A percentile compares a stretch with the other conserved stretches of the same genome.
These are phyloP conservation scores for Bubalus kerabau DNA, from an alignment of 2,113 vertebrate genomes.

Conservation along the genomic window DNA sequence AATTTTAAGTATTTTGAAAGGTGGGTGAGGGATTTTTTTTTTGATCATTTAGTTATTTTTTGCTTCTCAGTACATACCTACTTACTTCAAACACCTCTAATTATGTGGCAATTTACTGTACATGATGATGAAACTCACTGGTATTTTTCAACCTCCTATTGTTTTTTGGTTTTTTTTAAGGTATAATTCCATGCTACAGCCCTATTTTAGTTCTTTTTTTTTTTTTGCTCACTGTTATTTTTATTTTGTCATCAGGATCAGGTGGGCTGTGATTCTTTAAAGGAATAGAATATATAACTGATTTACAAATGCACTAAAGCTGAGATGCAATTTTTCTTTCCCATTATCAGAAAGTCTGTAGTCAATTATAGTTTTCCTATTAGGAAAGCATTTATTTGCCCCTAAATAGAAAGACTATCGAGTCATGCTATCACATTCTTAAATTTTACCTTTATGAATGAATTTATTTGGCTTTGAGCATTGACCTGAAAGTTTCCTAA, in stretches of 20 bases:
- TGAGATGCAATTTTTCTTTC: background rate
- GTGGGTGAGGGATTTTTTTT: background rate
- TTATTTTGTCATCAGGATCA: background rate
- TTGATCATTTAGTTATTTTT: background rate
- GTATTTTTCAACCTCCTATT: background rate
- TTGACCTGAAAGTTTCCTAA: background rate
- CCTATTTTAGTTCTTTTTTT: background rate
- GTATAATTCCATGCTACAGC: background rate
- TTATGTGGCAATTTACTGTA: background rate
- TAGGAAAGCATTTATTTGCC: background rate
- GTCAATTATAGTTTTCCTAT: background rate
- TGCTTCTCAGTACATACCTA: background rate
- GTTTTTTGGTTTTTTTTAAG: background rate
- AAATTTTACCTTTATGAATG: background rate
- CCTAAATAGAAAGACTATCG: background rate
- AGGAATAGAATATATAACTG: background rate
- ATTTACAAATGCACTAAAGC: background rate
- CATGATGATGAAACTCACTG: background rate
- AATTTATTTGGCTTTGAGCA: background rate
- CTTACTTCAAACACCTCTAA: background rate
- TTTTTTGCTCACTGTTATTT: background rate
- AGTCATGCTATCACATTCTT: background rate
- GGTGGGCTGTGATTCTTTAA: background rate
- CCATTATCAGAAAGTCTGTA: background rate
- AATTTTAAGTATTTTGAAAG: slow-evolving; percentile 5